A percentile compares a stretch with the other conserved stretches of the same genome.
phyloP scores from a whole-genome alignment of 2,888 invertebrate species.

The Ectobius pallidus region DNA sequence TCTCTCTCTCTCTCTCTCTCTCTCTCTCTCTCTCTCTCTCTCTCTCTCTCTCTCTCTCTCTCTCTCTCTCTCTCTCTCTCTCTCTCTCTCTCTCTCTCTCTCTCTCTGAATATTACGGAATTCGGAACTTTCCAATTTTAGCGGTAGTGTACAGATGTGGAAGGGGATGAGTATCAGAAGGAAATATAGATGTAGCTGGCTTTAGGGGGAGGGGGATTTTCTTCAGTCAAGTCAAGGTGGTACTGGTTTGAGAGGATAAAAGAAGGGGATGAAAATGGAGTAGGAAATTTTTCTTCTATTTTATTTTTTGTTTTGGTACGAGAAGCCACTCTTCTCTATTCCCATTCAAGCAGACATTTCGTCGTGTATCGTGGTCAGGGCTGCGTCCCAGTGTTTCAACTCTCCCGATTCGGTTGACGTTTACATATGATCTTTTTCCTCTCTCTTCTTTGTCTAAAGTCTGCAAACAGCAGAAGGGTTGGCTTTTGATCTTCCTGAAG shows the following conservation, averaged over 20 bases:
- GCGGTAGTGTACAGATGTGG: constrained; percentile 34
- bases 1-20: no score
- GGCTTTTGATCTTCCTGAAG: no score
- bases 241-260: constrained; percentile 12
- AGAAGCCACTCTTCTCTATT: constrained; percentile 8
- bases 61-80: constrained; percentile 13
- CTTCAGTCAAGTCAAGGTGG: constrained; percentile 5
- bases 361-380: neutral
- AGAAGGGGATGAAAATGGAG: constrained; percentile 20
- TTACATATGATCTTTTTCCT: no score
- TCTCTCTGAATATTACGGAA: constrained; percentile 42
- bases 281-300: constrained; percentile 2
- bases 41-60: constrained; percentile 10
- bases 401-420: no score
- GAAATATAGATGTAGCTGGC: constrained; percentile 38
- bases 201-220: neutral
- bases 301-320: neutral
- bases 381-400: neutral
- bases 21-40: constrained; percentile 1
- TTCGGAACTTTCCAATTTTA: constrained; percentile 43
- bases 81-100: constrained; percentile 28
- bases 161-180: constrained; percentile 26
- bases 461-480: no score
- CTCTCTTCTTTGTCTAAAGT: no score
- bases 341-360: neutral